Percentiles rank a stretch among this genome's conserved stretches.
Evolutionary conservation across 2,888 invertebrate species (phyloP).

Genomic region (Caenorhabditis japonica): DNA sequence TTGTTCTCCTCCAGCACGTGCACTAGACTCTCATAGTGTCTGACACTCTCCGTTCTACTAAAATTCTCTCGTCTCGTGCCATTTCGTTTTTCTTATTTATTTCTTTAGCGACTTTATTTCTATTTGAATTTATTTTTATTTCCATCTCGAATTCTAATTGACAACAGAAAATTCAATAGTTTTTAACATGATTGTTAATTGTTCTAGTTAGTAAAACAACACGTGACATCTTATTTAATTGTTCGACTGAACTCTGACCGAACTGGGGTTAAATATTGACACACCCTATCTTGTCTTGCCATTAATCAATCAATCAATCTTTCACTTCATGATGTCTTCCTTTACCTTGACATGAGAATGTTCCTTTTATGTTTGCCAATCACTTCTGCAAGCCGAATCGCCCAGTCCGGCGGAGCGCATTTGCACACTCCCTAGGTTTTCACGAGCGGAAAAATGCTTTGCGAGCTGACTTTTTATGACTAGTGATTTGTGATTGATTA

Average conservation of each 20-base stretch:
- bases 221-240: neutral
- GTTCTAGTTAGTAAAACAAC: too few species aligned
- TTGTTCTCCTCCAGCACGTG: conserved; percentile 16
- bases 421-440: too few species aligned
- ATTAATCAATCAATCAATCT: conserved; percentile 17
- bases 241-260: conserved; percentile 24
- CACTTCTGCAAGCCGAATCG: neutral
- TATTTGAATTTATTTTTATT: too few species aligned
- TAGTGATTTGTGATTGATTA: too few species aligned
- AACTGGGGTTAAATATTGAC: conserved; percentile 29
- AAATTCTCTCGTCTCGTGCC: too few species aligned
- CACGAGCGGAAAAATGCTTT: too few species aligned
- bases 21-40: conserved; percentile 12
- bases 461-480: too few species aligned
- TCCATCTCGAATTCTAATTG: too few species aligned
- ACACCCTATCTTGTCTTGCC: too few species aligned
- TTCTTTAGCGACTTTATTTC: conserved; percentile 5
- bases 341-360: conserved; percentile 3
- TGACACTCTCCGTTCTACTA: conserved; percentile 20
- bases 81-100: neutral
- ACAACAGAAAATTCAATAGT: too few species aligned
- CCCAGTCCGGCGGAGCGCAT: too few species aligned
- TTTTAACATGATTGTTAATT: too few species aligned
- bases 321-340: conserved; percentile 8
- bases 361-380: neutral